phyloP scores from a whole-genome alignment of 2,888 invertebrate genomes.

The Malthinus flaveolus region DNA sequence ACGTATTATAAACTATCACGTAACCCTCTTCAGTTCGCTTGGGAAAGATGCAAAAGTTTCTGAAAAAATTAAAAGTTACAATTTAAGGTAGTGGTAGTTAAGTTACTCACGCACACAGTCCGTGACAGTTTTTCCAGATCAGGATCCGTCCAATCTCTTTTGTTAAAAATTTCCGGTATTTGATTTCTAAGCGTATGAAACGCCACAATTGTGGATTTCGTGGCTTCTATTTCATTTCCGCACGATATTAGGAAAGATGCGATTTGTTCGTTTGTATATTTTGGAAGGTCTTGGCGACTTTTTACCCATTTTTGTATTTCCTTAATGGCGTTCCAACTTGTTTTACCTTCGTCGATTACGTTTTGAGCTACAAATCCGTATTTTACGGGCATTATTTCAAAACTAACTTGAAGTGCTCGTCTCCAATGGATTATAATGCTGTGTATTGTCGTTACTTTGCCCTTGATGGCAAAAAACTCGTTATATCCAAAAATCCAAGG shows the following conservation, averaged over 20 bases:
- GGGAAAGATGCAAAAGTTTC: slow-evolving; percentile 57
- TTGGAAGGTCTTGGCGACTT: slow-evolving; percentile 14
- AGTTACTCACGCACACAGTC: slow-evolving; percentile 56
- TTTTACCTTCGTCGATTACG: background rate
- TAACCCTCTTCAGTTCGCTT: slow-evolving; percentile 63
- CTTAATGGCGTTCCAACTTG: background rate
- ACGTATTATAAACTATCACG: slow-evolving; percentile 64
- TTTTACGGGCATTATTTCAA: background rate
- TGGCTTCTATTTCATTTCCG: background rate
- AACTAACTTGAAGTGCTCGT: no score
- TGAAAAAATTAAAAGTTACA: background rate
- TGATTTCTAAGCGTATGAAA: background rate
- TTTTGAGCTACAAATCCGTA: background rate
- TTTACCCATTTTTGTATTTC: slow-evolving; percentile 35
- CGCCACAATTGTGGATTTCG: background rate
- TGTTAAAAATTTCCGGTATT: background rate
- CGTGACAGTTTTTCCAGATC: slow-evolving; percentile 45
- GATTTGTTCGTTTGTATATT: slow-evolving; percentile 12
- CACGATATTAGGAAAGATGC: slow-evolving; percentile 6
- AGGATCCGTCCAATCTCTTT: background rate
- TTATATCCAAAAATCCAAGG: no score
- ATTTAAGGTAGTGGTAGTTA: background rate
- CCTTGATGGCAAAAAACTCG: no score
- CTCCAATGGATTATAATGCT: no score
- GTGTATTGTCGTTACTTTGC: no score